Evolutionary conservation across 2,113 vertebrate genomes (phyloP).

Genomic region (Phodopus roborovskii): DNA sequence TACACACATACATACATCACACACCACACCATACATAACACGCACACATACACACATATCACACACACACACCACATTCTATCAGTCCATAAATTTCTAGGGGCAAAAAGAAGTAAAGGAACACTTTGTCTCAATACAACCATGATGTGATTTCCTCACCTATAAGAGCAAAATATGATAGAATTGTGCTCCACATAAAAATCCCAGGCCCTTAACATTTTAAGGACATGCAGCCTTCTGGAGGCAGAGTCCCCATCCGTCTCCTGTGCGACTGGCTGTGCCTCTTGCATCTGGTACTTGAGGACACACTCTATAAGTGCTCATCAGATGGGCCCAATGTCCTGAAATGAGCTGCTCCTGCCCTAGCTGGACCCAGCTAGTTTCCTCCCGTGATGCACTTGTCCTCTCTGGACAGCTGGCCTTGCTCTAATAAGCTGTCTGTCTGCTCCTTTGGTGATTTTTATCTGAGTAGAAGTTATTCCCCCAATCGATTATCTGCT

Average conservation of each 20-base stretch:
- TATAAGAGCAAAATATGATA: not conserved
- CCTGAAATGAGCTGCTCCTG: fast-evolving
- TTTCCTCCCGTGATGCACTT: not conserved
- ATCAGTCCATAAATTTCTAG: not conserved
- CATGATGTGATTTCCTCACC: not conserved
- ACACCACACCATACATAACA: not conserved
- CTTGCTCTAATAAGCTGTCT: constrained; percentile 21
- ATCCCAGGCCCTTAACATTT: not conserved
- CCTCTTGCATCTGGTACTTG: not conserved
- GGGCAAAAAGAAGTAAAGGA: not conserved
- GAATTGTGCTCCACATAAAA: not conserved
- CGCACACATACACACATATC: not conserved
- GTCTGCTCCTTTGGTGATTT: not conserved
- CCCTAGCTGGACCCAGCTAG: not conserved
- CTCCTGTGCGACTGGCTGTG: not conserved
- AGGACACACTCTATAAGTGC: fast-evolving
- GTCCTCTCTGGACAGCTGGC: not conserved
- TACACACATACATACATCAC: not conserved
- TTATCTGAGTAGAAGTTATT: not conserved
- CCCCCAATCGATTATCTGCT: not conserved
- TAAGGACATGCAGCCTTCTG: fast-evolving
- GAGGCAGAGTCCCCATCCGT: not conserved
- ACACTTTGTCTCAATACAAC: not conserved
- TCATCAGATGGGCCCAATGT: fast-evolving
- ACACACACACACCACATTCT: not conserved